These are phyloP conservation scores for Sylvia borin DNA, from an alignment of 2,797 vertebrate species.

Conservation along the genomic window DNA sequence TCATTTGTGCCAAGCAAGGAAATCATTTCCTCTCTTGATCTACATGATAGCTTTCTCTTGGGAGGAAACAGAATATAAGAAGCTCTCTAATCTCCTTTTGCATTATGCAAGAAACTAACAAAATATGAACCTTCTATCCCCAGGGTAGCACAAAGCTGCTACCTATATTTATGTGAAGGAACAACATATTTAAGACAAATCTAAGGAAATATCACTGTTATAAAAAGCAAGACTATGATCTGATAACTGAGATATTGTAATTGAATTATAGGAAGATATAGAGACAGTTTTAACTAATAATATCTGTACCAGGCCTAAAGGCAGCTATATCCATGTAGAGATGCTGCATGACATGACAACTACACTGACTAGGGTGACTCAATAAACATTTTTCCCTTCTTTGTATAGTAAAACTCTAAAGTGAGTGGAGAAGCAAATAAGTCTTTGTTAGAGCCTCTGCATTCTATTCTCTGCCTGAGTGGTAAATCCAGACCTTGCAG, in stretches of 20 bases:
- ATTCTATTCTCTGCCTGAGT: not conserved
- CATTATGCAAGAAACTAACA: slow-evolving; percentile 56
- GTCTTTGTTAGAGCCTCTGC: not conserved
- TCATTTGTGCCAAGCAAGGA: slow-evolving; percentile 70
- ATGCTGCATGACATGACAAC: not conserved
- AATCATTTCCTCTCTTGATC: slow-evolving; percentile 70
- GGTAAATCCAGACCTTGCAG: not conserved
- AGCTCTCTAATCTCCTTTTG: slow-evolving; percentile 63
- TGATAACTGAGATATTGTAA: not conserved
- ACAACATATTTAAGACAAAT: slow-evolving; percentile 17
- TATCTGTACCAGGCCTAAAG: not conserved
- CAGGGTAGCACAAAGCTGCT: slow-evolving; percentile 11
- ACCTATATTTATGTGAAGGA: slow-evolving; percentile 19
- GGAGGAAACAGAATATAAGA: slow-evolving; percentile 64
- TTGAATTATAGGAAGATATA: not conserved
- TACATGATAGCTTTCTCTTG: slow-evolving; percentile 60
- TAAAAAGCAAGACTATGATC: not conserved
- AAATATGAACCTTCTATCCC: slow-evolving; percentile 25
- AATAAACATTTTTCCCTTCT: not conserved
- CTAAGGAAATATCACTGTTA: not conserved
- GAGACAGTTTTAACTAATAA: not conserved
- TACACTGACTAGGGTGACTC: fast-evolving
- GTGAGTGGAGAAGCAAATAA: not conserved
- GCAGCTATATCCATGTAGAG: not conserved
- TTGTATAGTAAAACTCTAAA: not conserved